Base-by-base conservation (phyloP, 1,140 invertebrate genomes). In the Diabrotica undecimpunctata region DNA sequence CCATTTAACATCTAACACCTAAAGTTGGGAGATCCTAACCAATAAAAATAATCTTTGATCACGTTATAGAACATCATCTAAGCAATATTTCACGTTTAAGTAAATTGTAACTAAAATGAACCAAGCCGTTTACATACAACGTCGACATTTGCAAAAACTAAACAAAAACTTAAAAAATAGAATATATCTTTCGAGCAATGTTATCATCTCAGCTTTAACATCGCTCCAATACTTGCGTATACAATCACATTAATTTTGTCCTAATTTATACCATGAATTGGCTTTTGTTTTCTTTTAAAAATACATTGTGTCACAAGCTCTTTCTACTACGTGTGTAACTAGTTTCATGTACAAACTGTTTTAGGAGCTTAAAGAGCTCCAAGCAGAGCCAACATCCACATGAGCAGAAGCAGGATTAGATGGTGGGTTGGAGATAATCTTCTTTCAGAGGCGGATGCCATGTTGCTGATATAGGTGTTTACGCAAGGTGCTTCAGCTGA, bases 401-500 rank as follows among this genome's bases (percentile, higher is more conserved):
- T 66, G 11, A 65, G 53, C 52, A 64, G 35, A 25, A 63, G 57
- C 14, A n/a, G 12, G 36, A 65, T 50, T 51, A 57, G 54, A 54
- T 50, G 66, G 46, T 51, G 54, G 35, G 50, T 58, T 25, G 68
- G 41, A 12, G 51, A 38, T n/a, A 51, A 14, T 53, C 37, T 64
- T 37, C 60, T 39, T 38, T 13, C 37, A 9, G 66, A 69, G 46
- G 68, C 61, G 13, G 72, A 72, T 38, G 66, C 66, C 36, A 74
- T 74, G 67, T 72, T 74, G 59, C 72, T 72, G 55, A 74, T 61
- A 62, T 74, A 74, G 8, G 72, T 74, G 63, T 74, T 74, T 39
- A 74, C 72, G 66, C 72, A 74, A 6, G 72, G 72, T 6, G 69
- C 61, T 53, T 74, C 72, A 6, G 66, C 71, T 25, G 72, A 71